A percentile compares a stretch with the other conserved stretches of the same genome.
Evolutionary conservation across 2,797 vertebrate species (phyloP).

Genomic region (Tapirus indicus): DNA sequence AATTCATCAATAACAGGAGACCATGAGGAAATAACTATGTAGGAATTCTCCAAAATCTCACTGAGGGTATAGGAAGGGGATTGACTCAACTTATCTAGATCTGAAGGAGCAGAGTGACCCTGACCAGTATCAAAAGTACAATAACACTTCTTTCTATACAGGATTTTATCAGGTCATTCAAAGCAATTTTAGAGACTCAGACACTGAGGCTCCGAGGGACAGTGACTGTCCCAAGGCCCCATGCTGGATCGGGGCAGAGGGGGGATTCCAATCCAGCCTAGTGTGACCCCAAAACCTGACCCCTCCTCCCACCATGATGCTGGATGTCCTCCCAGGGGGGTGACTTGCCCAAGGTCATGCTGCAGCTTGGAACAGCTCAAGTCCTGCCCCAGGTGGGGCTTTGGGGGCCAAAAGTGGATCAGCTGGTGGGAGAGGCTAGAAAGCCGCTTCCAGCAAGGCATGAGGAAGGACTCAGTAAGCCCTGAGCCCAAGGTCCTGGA

Average conservation of each 20-base stretch:
- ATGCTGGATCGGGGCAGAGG: background rate
- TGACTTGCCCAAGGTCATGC: background rate
- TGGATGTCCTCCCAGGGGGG: background rate
- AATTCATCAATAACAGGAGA: background rate
- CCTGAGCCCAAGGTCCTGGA: background rate
- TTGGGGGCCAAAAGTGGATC: background rate
- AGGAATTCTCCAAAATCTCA: background rate
- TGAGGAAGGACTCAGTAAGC: background rate
- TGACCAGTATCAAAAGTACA: background rate
- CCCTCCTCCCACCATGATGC: background rate
- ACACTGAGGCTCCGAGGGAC: background rate
- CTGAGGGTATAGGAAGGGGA: background rate
- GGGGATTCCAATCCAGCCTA: background rate
- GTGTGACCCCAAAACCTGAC: background rate
- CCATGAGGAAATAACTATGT: background rate
- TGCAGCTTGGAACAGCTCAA: background rate
- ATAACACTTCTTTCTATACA: background rate
- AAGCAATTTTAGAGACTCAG: background rate
- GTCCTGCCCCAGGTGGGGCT: background rate
- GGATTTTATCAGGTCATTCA: background rate
- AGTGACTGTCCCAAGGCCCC: background rate
- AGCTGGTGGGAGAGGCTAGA: background rate
- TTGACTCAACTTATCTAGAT: background rate
- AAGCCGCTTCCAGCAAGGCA: background rate
- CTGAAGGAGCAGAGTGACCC: background rate